phyloP scores from a whole-genome alignment of 2,113 vertebrate species.

The Halcyon malimbica region DNA sequence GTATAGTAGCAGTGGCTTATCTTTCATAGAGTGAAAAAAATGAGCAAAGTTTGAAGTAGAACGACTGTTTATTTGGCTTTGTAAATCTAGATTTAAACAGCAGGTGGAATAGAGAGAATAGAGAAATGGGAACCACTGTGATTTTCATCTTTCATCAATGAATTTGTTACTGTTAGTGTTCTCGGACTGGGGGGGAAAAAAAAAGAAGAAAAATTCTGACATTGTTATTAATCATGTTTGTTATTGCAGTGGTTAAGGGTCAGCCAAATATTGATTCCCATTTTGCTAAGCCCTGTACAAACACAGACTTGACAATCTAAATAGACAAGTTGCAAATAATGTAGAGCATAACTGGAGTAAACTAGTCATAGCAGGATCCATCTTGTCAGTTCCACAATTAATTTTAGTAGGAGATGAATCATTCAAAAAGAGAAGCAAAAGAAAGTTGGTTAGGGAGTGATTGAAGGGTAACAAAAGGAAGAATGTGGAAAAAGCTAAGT shows the following conservation, averaged over 20 bases:
- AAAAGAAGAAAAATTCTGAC: not conserved
- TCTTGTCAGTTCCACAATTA: not conserved
- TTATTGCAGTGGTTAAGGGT: not conserved
- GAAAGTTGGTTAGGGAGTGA: not conserved
- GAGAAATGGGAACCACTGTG: not conserved
- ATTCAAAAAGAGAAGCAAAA: not conserved
- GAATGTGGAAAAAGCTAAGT: not conserved
- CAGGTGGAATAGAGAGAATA: not conserved
- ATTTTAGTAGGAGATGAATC: not conserved
- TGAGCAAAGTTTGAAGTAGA: not conserved
- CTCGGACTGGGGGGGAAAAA: not conserved
- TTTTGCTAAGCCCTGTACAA: not conserved
- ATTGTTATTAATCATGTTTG: not conserved
- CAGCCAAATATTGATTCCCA: conserved; percentile 1
- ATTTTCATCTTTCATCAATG: not conserved
- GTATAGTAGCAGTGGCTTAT: conserved; percentile 38
- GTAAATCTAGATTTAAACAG: conserved; percentile 22
- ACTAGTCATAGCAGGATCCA: not conserved
- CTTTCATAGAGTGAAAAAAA: conserved; percentile 32
- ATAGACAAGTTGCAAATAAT: not conserved
- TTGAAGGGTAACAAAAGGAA: not conserved
- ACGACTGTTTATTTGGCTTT: not conserved
- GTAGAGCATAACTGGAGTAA: not conserved
- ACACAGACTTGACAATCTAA: not conserved
- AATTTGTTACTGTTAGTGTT: not conserved